These are phyloP conservation scores for Equus przewalskii DNA, from an alignment of 2,113 vertebrate species.

Conservation along the genomic window DNA sequence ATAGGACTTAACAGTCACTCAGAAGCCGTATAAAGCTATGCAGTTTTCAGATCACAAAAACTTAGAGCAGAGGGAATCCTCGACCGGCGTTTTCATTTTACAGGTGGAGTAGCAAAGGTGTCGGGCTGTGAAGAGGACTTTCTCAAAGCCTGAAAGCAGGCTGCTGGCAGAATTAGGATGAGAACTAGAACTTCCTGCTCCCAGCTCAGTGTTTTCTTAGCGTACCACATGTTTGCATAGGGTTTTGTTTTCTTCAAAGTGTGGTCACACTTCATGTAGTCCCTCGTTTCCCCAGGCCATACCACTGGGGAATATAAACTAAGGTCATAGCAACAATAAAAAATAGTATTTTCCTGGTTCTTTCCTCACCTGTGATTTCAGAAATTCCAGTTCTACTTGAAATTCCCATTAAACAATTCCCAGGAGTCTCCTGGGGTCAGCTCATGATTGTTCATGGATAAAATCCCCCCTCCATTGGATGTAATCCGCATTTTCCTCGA, in stretches of 20 bases:
- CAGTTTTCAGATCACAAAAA: not conserved
- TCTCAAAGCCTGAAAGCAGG: not conserved
- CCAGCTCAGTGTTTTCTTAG: conserved; percentile 15
- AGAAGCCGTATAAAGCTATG: not conserved
- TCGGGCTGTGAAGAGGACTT: not conserved
- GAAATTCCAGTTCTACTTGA: conserved; percentile 33
- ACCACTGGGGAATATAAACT: not conserved
- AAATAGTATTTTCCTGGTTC: conserved; percentile 43
- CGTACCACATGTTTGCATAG: not conserved
- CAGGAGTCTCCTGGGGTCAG: not conserved
- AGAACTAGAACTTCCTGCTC: conserved; percentile 44
- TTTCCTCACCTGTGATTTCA: conserved; percentile 41
- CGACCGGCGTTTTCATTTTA: not conserved
- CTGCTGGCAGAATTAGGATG: conserved; percentile 58
- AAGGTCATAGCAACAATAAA: conserved; percentile 53
- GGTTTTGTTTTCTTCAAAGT: conserved; percentile 46
- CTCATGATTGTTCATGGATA: not conserved
- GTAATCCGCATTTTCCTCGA: not conserved
- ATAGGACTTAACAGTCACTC: not conserved
- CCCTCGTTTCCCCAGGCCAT: not conserved
- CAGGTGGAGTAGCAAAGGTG: not conserved
- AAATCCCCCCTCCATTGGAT: not conserved
- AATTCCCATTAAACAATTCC: not conserved
- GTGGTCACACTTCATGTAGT: not conserved
- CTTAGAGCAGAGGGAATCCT: not conserved